Evolutionary conservation across 2,888 invertebrate genomes (phyloP).

Genomic region (Gari tellinella): DNA sequence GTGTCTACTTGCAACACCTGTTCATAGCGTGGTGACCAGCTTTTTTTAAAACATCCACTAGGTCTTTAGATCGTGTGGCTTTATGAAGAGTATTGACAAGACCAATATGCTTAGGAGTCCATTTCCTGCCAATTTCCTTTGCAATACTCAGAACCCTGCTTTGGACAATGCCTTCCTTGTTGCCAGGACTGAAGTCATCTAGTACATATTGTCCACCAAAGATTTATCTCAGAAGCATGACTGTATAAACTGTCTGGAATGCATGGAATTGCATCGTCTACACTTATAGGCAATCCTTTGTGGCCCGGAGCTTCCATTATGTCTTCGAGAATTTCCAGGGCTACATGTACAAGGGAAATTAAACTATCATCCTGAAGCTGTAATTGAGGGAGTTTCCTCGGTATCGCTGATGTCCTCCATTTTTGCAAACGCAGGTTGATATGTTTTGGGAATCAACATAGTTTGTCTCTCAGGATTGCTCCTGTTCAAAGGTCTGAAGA

Average conservation of each 20-base stretch:
- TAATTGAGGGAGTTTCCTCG: too few relatives aligned
- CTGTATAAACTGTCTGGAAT: constrained; percentile 13
- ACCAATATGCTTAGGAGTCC: too few relatives aligned
- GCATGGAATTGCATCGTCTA: too few relatives aligned
- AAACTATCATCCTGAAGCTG: constrained; percentile 6
- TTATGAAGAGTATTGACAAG: too few relatives aligned
- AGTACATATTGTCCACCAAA: constrained; percentile 5
- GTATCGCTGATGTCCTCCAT: too few relatives aligned
- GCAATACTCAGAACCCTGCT: constrained; percentile 24
- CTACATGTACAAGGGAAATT: constrained; percentile 7
- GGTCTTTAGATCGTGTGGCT: constrained; percentile 20
- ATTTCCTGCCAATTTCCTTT: constrained; percentile 15
- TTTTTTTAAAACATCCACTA: constrained; percentile 17
- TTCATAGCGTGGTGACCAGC: constrained; percentile 19
- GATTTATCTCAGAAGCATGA: background rate
- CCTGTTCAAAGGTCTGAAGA: too few relatives aligned
- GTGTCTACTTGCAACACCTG: too few relatives aligned
- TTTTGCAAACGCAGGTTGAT: too few relatives aligned
- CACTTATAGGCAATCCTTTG: background rate
- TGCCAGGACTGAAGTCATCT: background rate
- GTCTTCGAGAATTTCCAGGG: constrained; percentile 10
- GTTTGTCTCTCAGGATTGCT: too few relatives aligned
- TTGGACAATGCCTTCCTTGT: too few relatives aligned
- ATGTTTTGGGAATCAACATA: too few relatives aligned
- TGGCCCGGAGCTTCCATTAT: constrained; percentile 1